These are phyloP conservation scores for Gymnocypris eckloni DNA, from an alignment of 2,797 vertebrate species.

Conservation along the genomic window DNA sequence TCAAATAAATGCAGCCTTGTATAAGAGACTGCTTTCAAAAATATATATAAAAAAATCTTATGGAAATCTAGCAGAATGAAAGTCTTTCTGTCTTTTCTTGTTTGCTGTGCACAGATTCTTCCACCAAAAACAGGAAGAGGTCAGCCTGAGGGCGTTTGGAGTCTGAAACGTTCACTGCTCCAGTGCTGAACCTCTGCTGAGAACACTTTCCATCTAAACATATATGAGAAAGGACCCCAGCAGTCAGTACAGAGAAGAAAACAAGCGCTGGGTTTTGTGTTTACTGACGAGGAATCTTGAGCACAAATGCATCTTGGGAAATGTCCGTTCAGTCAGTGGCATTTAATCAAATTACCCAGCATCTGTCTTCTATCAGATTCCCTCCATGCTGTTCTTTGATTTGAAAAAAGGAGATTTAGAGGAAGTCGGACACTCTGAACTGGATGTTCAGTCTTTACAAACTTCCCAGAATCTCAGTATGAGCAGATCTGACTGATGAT, in stretches of 20 bases:
- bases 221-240: background rate
- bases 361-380: conserved; percentile 61
- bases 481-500: conserved; percentile 38
- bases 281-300: conserved; percentile 76
- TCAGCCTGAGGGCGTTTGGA: background rate
- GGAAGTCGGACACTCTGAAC: conserved; percentile 35
- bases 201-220: background rate
- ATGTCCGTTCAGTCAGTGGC: conserved; percentile 36
- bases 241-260: conserved; percentile 59
- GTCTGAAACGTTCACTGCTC: conserved; percentile 15
- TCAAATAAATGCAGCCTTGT: background rate
- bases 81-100: background rate
- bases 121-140: background rate
- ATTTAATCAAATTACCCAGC: conserved; percentile 57
- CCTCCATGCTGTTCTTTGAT: conserved; percentile 13
- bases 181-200: background rate
- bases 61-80: background rate
- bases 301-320: conserved; percentile 55
- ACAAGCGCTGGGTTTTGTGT: conserved; percentile 75
- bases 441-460: conserved; percentile 11
- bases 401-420: conserved; percentile 2
- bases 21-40: background rate
- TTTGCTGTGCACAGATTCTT: conserved; percentile 31
- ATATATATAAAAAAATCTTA: background rate
- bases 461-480: conserved; percentile 27